Percentiles rank a stretch among this genome's conserved stretches.
phyloP scores from a whole-genome alignment of 2,797 vertebrate species.

The Onychomys torridus region DNA sequence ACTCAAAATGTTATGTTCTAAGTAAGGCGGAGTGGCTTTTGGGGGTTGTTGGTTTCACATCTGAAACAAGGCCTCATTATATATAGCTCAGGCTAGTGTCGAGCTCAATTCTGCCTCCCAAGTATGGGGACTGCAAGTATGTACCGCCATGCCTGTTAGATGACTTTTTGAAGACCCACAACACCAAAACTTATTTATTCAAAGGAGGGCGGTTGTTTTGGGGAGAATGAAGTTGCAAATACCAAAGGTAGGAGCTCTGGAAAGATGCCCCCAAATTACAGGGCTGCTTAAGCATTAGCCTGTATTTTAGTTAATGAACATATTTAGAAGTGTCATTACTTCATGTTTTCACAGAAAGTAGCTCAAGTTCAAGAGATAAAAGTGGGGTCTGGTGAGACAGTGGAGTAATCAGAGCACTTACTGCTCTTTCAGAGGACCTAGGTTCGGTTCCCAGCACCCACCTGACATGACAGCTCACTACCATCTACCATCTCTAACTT shows the following conservation, averaged over 20 bases:
- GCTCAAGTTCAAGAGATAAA: background rate
- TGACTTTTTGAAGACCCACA: background rate
- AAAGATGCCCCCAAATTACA: background rate
- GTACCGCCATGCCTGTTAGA: background rate
- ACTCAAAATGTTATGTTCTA: background rate
- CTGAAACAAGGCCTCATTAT: background rate
- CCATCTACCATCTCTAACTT: background rate
- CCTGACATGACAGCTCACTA: background rate
- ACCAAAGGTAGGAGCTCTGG: background rate
- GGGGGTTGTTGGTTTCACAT: background rate
- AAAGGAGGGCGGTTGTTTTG: background rate
- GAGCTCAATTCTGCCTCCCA: background rate
- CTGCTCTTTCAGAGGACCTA: background rate
- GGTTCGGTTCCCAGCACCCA: background rate
- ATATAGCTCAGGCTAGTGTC: background rate
- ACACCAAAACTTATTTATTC: background rate
- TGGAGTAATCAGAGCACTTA: background rate
- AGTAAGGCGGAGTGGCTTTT: background rate
- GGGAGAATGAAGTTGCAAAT: background rate
- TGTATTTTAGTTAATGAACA: background rate
- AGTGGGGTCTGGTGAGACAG: background rate
- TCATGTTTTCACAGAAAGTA: background rate
- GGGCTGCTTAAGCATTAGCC: background rate
- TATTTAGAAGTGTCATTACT: background rate
- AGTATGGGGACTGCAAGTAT: background rate